Base-by-base conservation (phyloP, 2,797 vertebrate genomes). In the Vultur gryphus region DNA sequence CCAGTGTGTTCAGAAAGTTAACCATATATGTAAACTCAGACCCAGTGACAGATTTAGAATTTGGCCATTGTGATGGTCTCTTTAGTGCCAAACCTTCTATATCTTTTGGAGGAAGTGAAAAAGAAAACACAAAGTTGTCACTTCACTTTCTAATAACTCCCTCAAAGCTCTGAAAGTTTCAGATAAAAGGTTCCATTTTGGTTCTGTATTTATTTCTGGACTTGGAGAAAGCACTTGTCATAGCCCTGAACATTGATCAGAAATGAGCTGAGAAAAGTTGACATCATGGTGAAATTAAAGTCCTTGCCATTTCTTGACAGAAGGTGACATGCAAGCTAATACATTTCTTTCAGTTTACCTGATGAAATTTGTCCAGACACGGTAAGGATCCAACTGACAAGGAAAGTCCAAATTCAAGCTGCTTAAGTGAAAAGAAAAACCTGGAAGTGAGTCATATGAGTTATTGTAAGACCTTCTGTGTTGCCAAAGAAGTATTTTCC, bases 201-300 rank as follows among this genome's bases (percentile, higher is more conserved):
- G 24, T 72, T 81, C 66, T 69, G 7, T 43, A 58, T 76, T 91
- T 87, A 81, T 86, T 95, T 87, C 31, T 83, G 59, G 43, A 39
- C 39, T 76, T 82, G 41, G 19, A 46, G 33, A 92, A 92, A 35
- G 28, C 23, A 73, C 15, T 81, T 95, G 89, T 93, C 91, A 92
- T 37, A 62, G 51, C 19, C 23, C 43, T 87, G 51, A 69, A 78
- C 54, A 46, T 19, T 66, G 67, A 87, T 91, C 51, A 80, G 71
- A 89, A 87, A 55, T 13, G 31, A 92, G 20, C 41, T 75, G 52
- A 69, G 83, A 81, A 37, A 92, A 82, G 26, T 25, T 92, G 93
- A 92, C 71, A 92, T 69, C 46, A 43, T 44, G 46, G 78, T 87
- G 71, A 79, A 95, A 92, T 95, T 72, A 51, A 95, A 89, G 64